These are phyloP conservation scores for Tiphia femorata DNA, from an alignment of 2,888 invertebrate species.

Conservation along the genomic window DNA sequence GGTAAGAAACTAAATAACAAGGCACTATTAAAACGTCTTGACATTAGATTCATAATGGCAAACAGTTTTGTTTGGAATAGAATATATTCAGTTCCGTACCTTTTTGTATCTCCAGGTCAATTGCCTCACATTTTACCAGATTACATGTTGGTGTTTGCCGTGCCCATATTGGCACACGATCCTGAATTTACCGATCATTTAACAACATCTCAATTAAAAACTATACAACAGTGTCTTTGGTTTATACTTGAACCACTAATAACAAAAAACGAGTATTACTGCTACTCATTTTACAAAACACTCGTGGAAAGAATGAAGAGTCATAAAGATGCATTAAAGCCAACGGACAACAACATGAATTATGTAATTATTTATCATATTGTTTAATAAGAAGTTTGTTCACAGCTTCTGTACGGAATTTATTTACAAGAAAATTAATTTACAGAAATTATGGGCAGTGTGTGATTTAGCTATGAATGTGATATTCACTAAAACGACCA, in stretches of 20 bases:
- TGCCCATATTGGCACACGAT: conserved; percentile 95
- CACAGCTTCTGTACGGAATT: neutral
- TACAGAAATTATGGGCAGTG: conserved; percentile 94
- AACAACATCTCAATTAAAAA: conserved; percentile 83
- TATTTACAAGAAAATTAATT: too few species aligned
- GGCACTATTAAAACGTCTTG: conserved; percentile 18
- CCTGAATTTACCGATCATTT: conserved; percentile 84
- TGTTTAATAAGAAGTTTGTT: too few species aligned
- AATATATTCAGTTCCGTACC: too few species aligned
- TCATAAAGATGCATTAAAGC: conserved; percentile 89
- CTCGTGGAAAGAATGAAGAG: conserved; percentile 95
- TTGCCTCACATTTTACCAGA: conserved; percentile 93
- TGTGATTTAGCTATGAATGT: conserved; percentile 95
- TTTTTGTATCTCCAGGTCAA: conserved; percentile 70
- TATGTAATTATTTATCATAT: conserved; percentile 75
- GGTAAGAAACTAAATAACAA: conserved; percentile 53
- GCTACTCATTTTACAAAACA: conserved; percentile 94
- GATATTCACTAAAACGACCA: conserved; percentile 87
- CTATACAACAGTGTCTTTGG: conserved; percentile 90
- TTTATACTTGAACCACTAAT: conserved; percentile 95
- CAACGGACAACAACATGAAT: conserved; percentile 86
- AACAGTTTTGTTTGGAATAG: neutral
- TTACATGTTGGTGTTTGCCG: conserved; percentile 97
- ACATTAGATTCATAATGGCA: neutral
- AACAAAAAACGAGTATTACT: conserved; percentile 93